Evolutionary conservation across 2,113 vertebrate species (phyloP).

Genomic region (Psammodynastes pulverulentus): DNA sequence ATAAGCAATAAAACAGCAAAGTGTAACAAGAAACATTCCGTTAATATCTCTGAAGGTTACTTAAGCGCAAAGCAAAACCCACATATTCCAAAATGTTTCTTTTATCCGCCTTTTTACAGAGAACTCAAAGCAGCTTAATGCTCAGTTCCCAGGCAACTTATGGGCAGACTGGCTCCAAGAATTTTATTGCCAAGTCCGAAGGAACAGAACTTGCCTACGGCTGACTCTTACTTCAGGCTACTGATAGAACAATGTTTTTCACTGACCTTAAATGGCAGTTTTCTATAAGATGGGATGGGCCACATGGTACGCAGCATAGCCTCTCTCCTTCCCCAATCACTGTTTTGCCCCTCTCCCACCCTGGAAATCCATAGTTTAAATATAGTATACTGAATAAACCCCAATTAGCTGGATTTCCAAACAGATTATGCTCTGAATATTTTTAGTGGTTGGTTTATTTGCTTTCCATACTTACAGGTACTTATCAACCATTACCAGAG

Average conservation of each 20-base stretch:
- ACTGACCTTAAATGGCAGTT: not conserved
- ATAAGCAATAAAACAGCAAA: not conserved
- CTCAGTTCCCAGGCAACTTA: not conserved
- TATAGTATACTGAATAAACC: not conserved
- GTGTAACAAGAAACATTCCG: slow-evolving; percentile 47
- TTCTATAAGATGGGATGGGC: not conserved
- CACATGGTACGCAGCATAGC: not conserved
- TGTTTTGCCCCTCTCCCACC: not conserved
- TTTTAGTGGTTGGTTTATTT: not conserved
- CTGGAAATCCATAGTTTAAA: not conserved
- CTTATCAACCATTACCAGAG: not conserved
- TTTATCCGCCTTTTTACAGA: not conserved
- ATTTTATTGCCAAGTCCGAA: not conserved
- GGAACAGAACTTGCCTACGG: not conserved
- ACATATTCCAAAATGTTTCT: slow-evolving; percentile 2
- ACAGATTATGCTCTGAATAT: not conserved
- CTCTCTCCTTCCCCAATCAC: not conserved
- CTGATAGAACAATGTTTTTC: not conserved
- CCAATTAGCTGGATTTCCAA: not conserved
- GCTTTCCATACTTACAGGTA: not conserved
- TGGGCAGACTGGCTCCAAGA: not conserved
- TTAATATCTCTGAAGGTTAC: slow-evolving; percentile 51
- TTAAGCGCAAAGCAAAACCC: slow-evolving; percentile 40
- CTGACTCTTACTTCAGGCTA: not conserved
- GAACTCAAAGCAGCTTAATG: not conserved